phyloP scores from a whole-genome alignment of 2,113 vertebrate genomes.

The Engystomops pustulosus region DNA sequence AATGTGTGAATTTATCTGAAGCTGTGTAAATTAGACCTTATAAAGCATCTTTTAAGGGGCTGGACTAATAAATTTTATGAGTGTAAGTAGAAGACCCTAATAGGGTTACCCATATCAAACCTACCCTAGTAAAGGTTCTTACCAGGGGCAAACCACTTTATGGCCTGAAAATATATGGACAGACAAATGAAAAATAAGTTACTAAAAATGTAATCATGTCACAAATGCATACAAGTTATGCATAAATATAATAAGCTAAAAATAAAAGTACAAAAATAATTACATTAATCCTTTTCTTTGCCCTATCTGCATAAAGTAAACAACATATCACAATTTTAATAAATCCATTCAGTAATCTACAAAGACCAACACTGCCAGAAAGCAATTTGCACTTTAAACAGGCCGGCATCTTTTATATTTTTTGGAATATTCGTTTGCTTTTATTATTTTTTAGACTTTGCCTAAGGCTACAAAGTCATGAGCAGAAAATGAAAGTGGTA shows the following conservation, averaged over 20 bases:
- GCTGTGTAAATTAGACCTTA: too few relatives aligned
- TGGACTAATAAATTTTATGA: too few relatives aligned
- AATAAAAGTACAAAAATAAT: neutral
- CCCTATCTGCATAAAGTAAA: neutral
- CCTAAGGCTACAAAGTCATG: conserved; percentile 26
- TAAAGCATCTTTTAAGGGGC: too few relatives aligned
- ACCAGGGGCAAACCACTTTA: too few relatives aligned
- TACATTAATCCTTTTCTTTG: neutral
- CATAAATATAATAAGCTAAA: neutral
- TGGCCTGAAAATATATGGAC: too few relatives aligned
- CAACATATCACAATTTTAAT: neutral
- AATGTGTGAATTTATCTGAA: too few relatives aligned
- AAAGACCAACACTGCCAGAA: neutral
- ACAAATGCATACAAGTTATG: neutral
- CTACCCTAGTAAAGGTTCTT: too few relatives aligned
- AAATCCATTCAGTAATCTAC: neutral
- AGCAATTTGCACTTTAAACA: conserved; percentile 32
- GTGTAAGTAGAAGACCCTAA: too few relatives aligned
- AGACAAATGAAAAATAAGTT: too few relatives aligned
- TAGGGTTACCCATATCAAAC: too few relatives aligned
- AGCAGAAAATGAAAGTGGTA: conserved; percentile 21
- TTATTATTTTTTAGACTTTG: conserved; percentile 16
- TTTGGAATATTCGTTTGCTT: conserved; percentile 23
- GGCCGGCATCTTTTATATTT: conserved; percentile 9
- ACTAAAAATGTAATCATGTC: neutral